These are phyloP conservation scores for Asarcornis scutulata DNA, from an alignment of 2,113 vertebrate species.

Conservation along the genomic window DNA sequence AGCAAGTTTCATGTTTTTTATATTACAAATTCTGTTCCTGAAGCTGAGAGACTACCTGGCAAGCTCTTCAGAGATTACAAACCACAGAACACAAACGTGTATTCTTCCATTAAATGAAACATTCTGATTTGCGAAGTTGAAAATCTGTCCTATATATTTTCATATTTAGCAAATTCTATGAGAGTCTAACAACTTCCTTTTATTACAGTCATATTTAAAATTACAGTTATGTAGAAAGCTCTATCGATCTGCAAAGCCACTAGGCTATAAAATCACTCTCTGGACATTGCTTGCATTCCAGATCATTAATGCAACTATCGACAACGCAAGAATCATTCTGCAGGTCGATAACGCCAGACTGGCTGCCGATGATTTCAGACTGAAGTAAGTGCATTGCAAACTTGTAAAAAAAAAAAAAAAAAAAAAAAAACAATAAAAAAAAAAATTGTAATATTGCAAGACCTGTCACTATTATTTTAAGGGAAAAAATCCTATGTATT, in stretches of 20 bases:
- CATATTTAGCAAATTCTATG: neutral
- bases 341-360: conserved; percentile 82
- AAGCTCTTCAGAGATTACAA: neutral
- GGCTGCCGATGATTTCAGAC: conserved; percentile 84
- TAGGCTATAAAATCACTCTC: neutral
- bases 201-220: neutral
- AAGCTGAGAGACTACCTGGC: neutral
- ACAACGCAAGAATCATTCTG: conserved; percentile 76
- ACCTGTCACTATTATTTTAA: neutral
- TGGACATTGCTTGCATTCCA: conserved; percentile 22
- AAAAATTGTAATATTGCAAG: neutral
- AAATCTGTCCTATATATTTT: neutral
- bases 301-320: conserved; percentile 77
- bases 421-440: too few species aligned
- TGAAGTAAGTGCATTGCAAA: conserved; percentile 76
- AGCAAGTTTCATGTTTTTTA: neutral
- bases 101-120: neutral
- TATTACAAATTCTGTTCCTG: neutral
- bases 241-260: neutral
- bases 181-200: neutral
- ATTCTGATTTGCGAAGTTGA: neutral
- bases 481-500: neutral
- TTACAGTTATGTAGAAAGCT: neutral
- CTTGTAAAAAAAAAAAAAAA: too few species aligned
- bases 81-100: accelerated